A percentile compares a stretch with the other conserved stretches of the same genome.
Evolutionary conservation across 1,140 invertebrate genomes (phyloP).

Genomic region (Dysdera silvatica): DNA sequence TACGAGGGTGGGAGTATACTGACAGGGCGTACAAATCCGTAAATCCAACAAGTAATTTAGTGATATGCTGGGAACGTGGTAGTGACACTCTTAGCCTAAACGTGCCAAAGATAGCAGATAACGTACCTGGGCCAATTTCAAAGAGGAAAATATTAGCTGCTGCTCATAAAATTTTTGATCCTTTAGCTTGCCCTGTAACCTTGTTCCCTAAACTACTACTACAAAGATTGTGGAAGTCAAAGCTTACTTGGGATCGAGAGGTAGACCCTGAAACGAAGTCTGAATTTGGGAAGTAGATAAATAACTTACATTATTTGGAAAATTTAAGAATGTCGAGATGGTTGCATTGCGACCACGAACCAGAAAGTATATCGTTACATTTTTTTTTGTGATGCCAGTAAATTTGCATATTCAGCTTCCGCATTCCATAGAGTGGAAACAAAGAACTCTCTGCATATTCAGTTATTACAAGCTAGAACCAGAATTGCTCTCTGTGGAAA

Average conservation of each 20-base stretch:
- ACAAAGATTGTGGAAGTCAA: neutral
- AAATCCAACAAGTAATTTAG: neutral
- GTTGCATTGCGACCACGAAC: too few species aligned
- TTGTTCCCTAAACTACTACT: slow-evolving; percentile 6
- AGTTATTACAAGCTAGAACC: slow-evolving; percentile 14
- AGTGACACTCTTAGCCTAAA: slow-evolving; percentile 6
- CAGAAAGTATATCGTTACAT: slow-evolving; percentile 1
- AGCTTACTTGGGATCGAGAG: neutral
- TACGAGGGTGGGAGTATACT: neutral
- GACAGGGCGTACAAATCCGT: too few species aligned
- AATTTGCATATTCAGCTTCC: neutral
- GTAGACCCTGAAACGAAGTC: neutral
- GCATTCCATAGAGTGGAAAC: slow-evolving; percentile 7
- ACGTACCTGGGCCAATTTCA: too few species aligned
- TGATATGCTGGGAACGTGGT: neutral
- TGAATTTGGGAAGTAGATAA: slow-evolving; percentile 3
- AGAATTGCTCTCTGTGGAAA: slow-evolving; percentile 15
- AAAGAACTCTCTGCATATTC: slow-evolving; percentile 14
- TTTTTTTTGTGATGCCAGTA: slow-evolving; percentile 10
- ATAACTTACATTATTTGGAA: too few species aligned
- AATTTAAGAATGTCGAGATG: too few species aligned
- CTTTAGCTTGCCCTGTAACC: slow-evolving; percentile 1
- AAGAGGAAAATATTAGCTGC: slow-evolving; percentile 1
- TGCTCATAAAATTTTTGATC: slow-evolving; percentile 10
- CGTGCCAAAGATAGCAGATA: too few species aligned